Evolutionary conservation across 1,140 invertebrate species (phyloP).

Genomic region (Solenopsis invicta): DNA sequence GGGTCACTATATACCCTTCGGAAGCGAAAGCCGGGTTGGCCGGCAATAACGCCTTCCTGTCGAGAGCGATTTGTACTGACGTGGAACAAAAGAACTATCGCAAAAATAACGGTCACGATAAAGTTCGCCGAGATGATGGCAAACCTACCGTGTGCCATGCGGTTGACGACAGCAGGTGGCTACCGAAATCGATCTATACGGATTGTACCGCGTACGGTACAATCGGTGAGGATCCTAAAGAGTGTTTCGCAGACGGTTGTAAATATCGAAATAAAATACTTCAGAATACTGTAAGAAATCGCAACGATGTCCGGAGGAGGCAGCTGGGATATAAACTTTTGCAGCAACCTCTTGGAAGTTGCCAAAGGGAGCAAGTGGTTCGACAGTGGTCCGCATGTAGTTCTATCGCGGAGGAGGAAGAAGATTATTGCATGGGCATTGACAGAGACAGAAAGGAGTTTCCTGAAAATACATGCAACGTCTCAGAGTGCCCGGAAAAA

Average conservation of each 20-base stretch:
- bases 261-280: conserved; percentile 43
- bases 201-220: neutral
- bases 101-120: neutral
- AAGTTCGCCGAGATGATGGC: neutral
- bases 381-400: conserved; percentile 39
- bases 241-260: neutral
- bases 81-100: neutral
- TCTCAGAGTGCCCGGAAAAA: neutral
- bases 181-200: conserved; percentile 24
- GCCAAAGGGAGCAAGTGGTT: neutral
- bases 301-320: neutral
- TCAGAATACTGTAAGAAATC: neutral
- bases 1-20: conserved; percentile 25
- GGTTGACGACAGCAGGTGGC: conserved; percentile 30
- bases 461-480: neutral
- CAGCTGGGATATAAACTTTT: neutral
- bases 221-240: neutral
- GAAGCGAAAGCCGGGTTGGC: neutral
- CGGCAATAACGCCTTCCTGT: conserved; percentile 7
- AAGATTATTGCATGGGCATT: conserved; percentile 14
- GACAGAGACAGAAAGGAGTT: neutral
- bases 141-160: neutral
- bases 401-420: conserved; percentile 66
- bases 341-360: neutral
- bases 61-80: conserved; percentile 31